Base-by-base conservation (phyloP, 1,140 invertebrate species). In the Atopsyche davidsoni region DNA sequence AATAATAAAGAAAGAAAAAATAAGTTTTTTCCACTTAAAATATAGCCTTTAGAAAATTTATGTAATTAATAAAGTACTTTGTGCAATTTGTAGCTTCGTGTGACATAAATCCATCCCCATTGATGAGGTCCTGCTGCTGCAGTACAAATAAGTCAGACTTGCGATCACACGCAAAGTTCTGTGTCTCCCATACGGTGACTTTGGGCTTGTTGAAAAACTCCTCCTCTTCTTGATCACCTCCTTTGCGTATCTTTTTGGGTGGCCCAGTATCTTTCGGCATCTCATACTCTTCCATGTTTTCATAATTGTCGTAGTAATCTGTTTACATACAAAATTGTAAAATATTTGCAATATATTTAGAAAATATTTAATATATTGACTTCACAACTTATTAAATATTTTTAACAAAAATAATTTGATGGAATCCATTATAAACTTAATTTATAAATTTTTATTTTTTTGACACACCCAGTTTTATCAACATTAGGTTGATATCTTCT, bases 81-180 rank as follows among this genome's bases (percentile, higher is more conserved):
- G 66, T 62, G 34, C 60, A 64, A 10, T 64, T 62, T 22, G 58
- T 51, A 45, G 60, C 24, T 24, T 66, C 61, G 54, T 62, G 61
- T 1, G 64, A 66, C 14, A 64, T 59, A 9, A 68, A 67, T 19
- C 70, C 70, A 47, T 72, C 75, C 10, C 71, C 69, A 31, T 65
- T 61, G 24, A 76, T 62, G 46, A 81, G 75, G 24, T 72, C 67
- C 0, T 72, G 69, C 49, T 84, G 79, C 58, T 86, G 77, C 53
- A 87, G 65, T 17, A 84, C 78, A 59, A 80, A 87, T 2, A 88
- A 60, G 24, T 75, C 78, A 24, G 79, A 75, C 44, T 78, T 71
- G 58, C 79, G 78, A 59, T 87, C 85, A 62, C 85, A 87, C 7
- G 79, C 64, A 52, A 67, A 70, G 47, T 69, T 68, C 21, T 61